Evolutionary conservation across 2,888 invertebrate genomes (phyloP).

Genomic region (Hecatera dysodea): DNA sequence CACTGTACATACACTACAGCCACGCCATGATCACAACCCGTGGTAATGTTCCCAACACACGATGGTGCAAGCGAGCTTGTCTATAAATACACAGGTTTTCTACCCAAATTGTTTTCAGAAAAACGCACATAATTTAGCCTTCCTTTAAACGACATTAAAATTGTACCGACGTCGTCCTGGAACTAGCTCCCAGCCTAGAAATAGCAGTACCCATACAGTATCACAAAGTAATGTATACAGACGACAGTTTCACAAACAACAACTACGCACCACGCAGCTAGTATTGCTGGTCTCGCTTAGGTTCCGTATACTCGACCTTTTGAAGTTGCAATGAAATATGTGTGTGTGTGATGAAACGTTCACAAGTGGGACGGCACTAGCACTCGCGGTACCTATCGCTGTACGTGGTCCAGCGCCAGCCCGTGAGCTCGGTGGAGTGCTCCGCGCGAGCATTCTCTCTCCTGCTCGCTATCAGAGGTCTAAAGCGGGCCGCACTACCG

Average conservation of each 20-base stretch:
- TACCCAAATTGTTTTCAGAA: neutral
- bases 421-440: neutral
- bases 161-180: neutral
- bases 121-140: neutral
- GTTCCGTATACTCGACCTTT: neutral
- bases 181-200: neutral
- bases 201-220: neutral
- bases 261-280: neutral
- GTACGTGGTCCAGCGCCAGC: slow-evolving; percentile 31
- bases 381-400: slow-evolving; percentile 30
- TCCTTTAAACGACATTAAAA: neutral
- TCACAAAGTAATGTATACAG: neutral
- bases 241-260: slow-evolving; percentile 15
- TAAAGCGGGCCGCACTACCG: slow-evolving; percentile 18
- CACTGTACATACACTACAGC: neutral
- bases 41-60: neutral
- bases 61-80: neutral
- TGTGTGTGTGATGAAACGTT: slow-evolving; percentile 3
- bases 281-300: neutral
- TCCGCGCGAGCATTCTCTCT: neutral
- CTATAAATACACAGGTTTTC: neutral
- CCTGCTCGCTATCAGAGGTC: slow-evolving; percentile 10
- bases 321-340: neutral
- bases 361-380: neutral
- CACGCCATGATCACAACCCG: neutral